phyloP scores from a whole-genome alignment of 2,113 vertebrate genomes.

The Pyxicephalus adspersus region DNA sequence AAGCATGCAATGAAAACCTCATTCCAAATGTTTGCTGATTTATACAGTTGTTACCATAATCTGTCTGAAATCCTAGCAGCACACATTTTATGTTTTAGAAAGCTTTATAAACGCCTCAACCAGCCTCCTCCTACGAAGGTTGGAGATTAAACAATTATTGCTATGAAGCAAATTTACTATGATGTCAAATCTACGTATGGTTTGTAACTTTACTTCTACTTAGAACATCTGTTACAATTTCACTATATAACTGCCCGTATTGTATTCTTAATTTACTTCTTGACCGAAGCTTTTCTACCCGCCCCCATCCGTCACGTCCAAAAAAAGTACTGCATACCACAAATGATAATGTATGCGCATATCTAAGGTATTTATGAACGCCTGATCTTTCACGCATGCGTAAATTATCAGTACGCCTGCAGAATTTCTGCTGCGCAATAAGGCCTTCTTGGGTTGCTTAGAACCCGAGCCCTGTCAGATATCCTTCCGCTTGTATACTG shows the following conservation, averaged over 20 bases:
- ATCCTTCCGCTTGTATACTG: constrained; percentile 6
- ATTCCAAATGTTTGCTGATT: neutral
- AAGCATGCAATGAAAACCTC: neutral
- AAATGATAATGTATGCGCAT: neutral
- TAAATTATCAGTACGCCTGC: neutral
- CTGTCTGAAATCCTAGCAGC: no score
- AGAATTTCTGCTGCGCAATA: constrained; percentile 17
- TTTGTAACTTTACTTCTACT: no score
- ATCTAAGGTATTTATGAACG: neutral
- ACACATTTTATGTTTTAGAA: no score
- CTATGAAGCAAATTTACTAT: no score
- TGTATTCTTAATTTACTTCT: neutral
- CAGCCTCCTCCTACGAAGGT: no score
- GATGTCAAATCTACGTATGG: no score
- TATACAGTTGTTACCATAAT: no score
- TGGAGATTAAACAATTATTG: no score
- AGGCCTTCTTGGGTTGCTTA: neutral
- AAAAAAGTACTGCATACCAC: neutral
- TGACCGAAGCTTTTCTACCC: neutral
- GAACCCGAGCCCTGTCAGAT: neutral
- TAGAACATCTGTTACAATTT: no score
- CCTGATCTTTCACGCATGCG: neutral
- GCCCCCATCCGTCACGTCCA: neutral
- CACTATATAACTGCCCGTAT: no score
- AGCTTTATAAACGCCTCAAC: no score